Evolutionary conservation across 2,797 vertebrate species (phyloP).

Genomic region (Etheostoma nigrum): DNA sequence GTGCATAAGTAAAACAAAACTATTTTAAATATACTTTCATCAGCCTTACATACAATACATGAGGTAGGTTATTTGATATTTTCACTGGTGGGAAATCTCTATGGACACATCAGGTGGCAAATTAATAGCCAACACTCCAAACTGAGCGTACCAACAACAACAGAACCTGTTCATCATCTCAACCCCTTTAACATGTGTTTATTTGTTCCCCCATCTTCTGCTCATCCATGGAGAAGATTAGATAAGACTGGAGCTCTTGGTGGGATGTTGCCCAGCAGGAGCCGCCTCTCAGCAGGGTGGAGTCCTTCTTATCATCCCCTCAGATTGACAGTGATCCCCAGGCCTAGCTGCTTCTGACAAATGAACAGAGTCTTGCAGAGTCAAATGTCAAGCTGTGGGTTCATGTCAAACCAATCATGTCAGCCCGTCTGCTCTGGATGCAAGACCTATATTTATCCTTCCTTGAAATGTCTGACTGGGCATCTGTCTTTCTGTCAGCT

Average conservation of each 20-base stretch:
- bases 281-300: conserved; percentile 16
- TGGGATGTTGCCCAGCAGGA: conserved; percentile 23
- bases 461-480: conserved; percentile 37
- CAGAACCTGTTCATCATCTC: conserved; percentile 2
- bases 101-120: not conserved
- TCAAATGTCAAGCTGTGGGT: conserved; percentile 39
- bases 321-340: conserved; percentile 24
- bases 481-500: conserved; percentile 43
- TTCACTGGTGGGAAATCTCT: not conserved
- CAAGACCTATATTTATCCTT: conserved; percentile 48
- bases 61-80: not conserved
- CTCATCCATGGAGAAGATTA: conserved; percentile 17
- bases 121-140: conserved; percentile 2
- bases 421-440: conserved; percentile 46
- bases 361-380: conserved; percentile 53
- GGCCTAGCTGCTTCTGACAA: conserved; percentile 49
- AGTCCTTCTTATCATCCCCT: conserved; percentile 18
- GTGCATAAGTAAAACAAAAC: not conserved
- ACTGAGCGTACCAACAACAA: not conserved
- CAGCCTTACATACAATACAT: too few relatives aligned
- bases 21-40: not conserved
- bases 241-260: conserved; percentile 15
- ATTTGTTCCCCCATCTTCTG: not conserved
- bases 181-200: not conserved
- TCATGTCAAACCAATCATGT: conserved; percentile 47